A percentile compares a stretch with the other conserved stretches of the same genome.
Conservation (phyloP, 2,113 vertebrate genomes). For the Amphiprion ocellaris region DNA sequence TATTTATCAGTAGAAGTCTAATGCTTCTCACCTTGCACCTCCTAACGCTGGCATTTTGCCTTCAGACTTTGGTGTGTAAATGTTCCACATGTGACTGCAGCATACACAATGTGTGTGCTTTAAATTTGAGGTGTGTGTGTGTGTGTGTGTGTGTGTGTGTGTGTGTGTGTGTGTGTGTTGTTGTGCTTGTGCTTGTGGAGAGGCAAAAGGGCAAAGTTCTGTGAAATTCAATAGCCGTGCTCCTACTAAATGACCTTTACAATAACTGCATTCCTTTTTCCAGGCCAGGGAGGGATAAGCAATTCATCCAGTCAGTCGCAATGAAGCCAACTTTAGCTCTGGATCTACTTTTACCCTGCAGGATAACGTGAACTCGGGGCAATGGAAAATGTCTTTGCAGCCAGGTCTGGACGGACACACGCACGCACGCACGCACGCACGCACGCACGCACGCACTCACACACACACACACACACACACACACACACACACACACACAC, state of each 20-base stretch:
- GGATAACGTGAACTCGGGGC: conserved; percentile 52
- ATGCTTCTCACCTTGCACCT: neutral
- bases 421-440: neutral
- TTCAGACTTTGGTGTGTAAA: neutral
- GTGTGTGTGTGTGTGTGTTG: neutral
- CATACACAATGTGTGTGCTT: neutral
- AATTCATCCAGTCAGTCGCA: conserved; percentile 50
- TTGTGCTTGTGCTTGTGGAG: neutral
- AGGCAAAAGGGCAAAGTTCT: conserved; percentile 43
- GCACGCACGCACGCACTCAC: neutral
- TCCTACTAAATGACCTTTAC: conserved; percentile 65
- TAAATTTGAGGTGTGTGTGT: neutral
- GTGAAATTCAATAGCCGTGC: conserved; percentile 53
- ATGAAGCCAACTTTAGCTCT: conserved; percentile 40
- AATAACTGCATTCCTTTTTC: conserved; percentile 49
- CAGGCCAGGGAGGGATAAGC: conserved; percentile 27
- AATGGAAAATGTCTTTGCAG: conserved; percentile 22
- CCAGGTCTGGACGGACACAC: conserved; percentile 17
- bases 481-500: neutral
- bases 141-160: conserved; percentile 9
- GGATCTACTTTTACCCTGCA: conserved; percentile 29
- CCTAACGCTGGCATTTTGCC: conserved; percentile 34
- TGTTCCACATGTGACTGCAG: conserved; percentile 26
- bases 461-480: neutral
- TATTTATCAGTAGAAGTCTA: conserved; percentile 33